Evolutionary conservation across 2,113 vertebrate species (phyloP).

Genomic region (Atlantisia rogersi): DNA sequence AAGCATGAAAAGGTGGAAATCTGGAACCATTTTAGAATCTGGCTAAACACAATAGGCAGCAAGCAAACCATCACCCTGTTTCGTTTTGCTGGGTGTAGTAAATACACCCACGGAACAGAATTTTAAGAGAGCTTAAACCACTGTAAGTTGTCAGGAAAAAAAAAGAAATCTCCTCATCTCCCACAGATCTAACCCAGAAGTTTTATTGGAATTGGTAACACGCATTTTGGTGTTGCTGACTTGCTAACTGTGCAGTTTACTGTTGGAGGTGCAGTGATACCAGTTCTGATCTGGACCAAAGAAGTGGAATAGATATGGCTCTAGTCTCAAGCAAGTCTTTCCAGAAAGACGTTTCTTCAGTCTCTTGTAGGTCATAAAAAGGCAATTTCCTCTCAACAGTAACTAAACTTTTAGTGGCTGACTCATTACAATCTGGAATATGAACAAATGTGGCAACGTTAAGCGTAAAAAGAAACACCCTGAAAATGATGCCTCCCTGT

Average conservation of each 20-base stretch:
- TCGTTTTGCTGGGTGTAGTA: neutral
- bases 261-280: neutral
- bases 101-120: slow-evolving; percentile 10
- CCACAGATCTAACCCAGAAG: slow-evolving; percentile 7
- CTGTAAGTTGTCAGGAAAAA: slow-evolving; percentile 29
- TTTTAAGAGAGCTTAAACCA: slow-evolving; percentile 24
- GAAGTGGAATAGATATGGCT: slow-evolving; percentile 37
- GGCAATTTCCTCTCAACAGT: slow-evolving; percentile 35
- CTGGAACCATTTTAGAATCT: slow-evolving; percentile 48
- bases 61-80: slow-evolving; percentile 34
- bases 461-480: slow-evolving; percentile 50
- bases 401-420: neutral
- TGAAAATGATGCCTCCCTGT: slow-evolving; percentile 21
- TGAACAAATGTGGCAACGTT: slow-evolving; percentile 17
- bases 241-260: neutral
- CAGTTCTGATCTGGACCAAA: slow-evolving; percentile 3
- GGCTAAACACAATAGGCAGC: slow-evolving; percentile 33
- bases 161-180: slow-evolving; percentile 12
- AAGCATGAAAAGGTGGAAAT: slow-evolving; percentile 7
- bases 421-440: slow-evolving; percentile 14
- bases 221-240: neutral
- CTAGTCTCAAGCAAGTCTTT: slow-evolving; percentile 40
- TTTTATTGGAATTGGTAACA: neutral
- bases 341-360: slow-evolving; percentile 26
- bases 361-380: slow-evolving; percentile 31